phyloP scores from a whole-genome alignment of 1,140 invertebrate genomes.

The Drosophila mayri region DNA sequence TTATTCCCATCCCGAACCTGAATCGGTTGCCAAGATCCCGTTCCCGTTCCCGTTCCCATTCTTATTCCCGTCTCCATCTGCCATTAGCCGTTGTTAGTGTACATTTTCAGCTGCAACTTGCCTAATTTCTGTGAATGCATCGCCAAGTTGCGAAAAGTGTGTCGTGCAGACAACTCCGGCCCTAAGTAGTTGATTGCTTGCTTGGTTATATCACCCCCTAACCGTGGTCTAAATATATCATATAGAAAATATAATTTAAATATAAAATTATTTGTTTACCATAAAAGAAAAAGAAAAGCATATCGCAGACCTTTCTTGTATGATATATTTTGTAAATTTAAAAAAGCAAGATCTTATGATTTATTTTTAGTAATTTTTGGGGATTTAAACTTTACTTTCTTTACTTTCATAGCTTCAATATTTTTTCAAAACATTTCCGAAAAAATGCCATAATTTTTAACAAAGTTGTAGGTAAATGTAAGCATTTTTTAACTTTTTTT shows the following conservation, averaged over 20 bases:
- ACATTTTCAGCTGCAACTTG: constrained; percentile 13
- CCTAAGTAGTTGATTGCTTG: constrained; percentile 37
- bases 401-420: neutral
- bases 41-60: neutral
- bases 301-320: too few species aligned
- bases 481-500: neutral
- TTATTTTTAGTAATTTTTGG: neutral
- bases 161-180: constrained; percentile 4
- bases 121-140: constrained; percentile 26
- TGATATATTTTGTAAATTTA: too few species aligned
- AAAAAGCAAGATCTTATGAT: neutral
- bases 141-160: constrained; percentile 24
- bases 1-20: constrained; percentile 6
- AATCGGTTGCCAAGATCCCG: neutral
- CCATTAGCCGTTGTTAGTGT: constrained; percentile 16
- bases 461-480: neutral
- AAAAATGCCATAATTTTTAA: too few species aligned
- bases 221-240: neutral
- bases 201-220: neutral
- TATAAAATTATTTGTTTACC: neutral
- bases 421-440: neutral
- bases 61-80: too few species aligned
- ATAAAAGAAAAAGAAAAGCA: neutral
- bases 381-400: neutral
- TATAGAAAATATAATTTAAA: neutral